Percentiles rank a stretch among this genome's conserved stretches.
Evolutionary conservation across 2,888 invertebrate species (phyloP).

Genomic region (Linyphia triangularis): DNA sequence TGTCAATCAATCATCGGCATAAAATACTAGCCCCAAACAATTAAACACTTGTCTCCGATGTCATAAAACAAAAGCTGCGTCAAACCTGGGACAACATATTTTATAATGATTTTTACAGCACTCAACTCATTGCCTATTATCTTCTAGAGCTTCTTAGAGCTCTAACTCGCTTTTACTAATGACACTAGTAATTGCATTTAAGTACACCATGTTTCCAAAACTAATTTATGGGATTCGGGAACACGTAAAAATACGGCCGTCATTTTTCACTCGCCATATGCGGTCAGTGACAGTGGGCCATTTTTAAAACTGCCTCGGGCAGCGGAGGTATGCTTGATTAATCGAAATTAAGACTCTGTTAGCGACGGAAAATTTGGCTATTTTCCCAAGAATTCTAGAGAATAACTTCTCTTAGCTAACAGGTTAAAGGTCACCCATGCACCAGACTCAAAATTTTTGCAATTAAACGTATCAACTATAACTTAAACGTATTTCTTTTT

Average conservation of each 20-base stretch:
- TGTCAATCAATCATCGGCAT: too few species aligned
- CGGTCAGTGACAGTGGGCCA: slow-evolving; percentile 51
- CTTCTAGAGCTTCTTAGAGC: not conserved
- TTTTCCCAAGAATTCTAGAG: slow-evolving; percentile 15
- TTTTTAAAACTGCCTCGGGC: slow-evolving; percentile 51
- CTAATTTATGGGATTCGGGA: slow-evolving; percentile 59
- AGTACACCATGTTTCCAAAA: slow-evolving; percentile 27
- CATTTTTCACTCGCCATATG: slow-evolving; percentile 37
- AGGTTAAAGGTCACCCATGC: not conserved
- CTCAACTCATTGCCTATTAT: slow-evolving; percentile 9
- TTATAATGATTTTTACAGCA: not conserved
- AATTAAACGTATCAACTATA: too few species aligned
- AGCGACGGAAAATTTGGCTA: slow-evolving; percentile 10
- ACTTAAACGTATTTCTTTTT: too few species aligned
- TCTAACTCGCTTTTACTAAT: slow-evolving; percentile 45
- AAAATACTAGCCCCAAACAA: not conserved
- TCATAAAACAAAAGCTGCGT: slow-evolving; percentile 7
- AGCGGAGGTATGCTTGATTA: slow-evolving; percentile 46
- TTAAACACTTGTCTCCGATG: not conserved
- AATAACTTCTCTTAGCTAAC: not conserved
- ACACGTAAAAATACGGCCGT: slow-evolving; percentile 40
- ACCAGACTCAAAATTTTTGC: too few species aligned
- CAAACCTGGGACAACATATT: not conserved
- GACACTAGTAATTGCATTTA: slow-evolving; percentile 65
- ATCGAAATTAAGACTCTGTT: slow-evolving; percentile 56